A percentile compares a stretch with the other conserved stretches of the same genome.
Evolutionary conservation across 1,140 invertebrate species (phyloP).

Genomic region (Drosophila kohkoa): DNA sequence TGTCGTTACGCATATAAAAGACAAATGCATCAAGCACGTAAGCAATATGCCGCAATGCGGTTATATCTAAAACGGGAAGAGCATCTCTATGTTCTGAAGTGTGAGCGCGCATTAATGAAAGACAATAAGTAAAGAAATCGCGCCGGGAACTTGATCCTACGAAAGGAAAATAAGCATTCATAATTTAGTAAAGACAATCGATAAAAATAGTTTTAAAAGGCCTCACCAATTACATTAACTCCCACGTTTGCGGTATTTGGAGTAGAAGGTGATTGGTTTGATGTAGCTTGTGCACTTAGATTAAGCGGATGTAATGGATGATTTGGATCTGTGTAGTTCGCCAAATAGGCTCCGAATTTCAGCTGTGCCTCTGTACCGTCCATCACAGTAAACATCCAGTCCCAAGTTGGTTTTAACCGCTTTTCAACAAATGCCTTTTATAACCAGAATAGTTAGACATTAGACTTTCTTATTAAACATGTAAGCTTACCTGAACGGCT

Average conservation of each 20-base stretch:
- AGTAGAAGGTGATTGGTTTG: conserved; percentile 74
- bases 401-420: conserved; percentile 97
- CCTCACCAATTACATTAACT: conserved; percentile 77
- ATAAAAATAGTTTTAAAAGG: not conserved
- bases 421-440: conserved; percentile 92
- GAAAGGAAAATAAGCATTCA: not conserved
- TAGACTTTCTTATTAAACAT: not conserved
- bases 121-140: conserved; percentile 98
- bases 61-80: conserved; percentile 96
- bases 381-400: conserved; percentile 99
- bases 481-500: conserved; percentile 88
- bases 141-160: conserved; percentile 89
- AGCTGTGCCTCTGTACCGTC: conserved; percentile 99
- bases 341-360: conserved; percentile 96
- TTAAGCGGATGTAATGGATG: conserved; percentile 88
- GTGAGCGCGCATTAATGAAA: conserved; percentile 98
- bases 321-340: conserved; percentile 89
- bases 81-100: conserved; percentile 98
- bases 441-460: conserved; percentile 1
- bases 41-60: conserved; percentile 96
- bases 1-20: conserved; percentile 95
- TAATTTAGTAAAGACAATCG: not conserved
- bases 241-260: conserved; percentile 62
- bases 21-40: conserved; percentile 98
- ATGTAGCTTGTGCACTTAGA: conserved; percentile 82